Evolutionary conservation across 2,113 vertebrate species (phyloP).

Genomic region (Cochlearius cochlearius): DNA sequence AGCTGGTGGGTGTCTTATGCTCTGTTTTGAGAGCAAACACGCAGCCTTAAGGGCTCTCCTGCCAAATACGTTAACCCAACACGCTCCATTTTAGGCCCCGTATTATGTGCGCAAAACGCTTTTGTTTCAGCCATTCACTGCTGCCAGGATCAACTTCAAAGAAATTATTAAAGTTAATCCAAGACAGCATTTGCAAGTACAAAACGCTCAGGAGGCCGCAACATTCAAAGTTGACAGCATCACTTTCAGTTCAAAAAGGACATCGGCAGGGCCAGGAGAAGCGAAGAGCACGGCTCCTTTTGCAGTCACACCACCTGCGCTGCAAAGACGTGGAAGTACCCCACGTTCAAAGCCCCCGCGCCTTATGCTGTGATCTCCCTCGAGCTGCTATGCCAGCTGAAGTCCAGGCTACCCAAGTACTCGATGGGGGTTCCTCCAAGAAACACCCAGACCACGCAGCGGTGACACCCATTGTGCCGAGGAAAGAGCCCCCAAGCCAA

Average conservation of each 20-base stretch:
- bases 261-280: background rate
- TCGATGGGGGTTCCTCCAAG: background rate
- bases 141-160: constrained; percentile 54
- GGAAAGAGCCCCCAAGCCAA: background rate
- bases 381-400: background rate
- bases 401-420: background rate
- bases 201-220: background rate
- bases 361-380: background rate
- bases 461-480: background rate
- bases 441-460: background rate
- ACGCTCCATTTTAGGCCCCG: background rate
- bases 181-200: constrained; percentile 1
- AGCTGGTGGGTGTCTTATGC: constrained; percentile 42
- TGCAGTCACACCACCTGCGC: background rate
- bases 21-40: constrained; percentile 55
- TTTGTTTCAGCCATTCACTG: background rate
- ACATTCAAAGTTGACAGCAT: background rate
- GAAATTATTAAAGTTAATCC: constrained; percentile 30
- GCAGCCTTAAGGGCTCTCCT: constrained; percentile 54
- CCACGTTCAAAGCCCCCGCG: background rate
- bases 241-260: background rate
- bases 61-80: constrained; percentile 7
- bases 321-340: background rate
- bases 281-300: background rate
- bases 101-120: background rate